phyloP scores from a whole-genome alignment of 1,140 invertebrate genomes.

The Zaprionus lachaisei region DNA sequence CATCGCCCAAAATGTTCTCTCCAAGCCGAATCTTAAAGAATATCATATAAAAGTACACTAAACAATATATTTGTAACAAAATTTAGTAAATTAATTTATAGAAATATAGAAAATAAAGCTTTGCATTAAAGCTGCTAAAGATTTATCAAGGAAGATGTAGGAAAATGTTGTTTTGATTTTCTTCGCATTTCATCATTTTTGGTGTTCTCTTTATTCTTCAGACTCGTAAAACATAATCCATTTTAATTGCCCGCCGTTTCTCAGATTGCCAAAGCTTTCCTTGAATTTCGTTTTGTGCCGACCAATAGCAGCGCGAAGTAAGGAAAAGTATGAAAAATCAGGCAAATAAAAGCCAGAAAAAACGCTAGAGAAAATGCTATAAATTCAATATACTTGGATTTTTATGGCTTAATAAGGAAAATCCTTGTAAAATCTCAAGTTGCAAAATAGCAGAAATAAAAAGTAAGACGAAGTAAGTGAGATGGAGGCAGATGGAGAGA shows the following conservation, averaged over 20 bases:
- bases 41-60: no score
- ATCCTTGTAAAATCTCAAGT: conserved; percentile 34
- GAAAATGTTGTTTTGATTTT: neutral
- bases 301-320: neutral
- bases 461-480: neutral
- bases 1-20: no score
- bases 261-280: neutral
- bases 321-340: neutral
- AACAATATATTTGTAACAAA: no score
- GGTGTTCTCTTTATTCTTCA: neutral
- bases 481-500: neutral
- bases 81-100: no score
- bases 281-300: neutral
- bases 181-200: neutral
- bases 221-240: conserved; percentile 7
- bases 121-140: neutral
- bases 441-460: neutral
- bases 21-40: no score
- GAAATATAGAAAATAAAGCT: neutral
- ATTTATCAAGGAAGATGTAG: neutral
- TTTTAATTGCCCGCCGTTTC: conserved; percentile 22
- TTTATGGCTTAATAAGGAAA: conserved; percentile 44
- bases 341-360: conserved; percentile 14
- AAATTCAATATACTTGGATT: conserved; percentile 46
- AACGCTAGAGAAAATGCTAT: conserved; percentile 20